Conservation (phyloP, 2,888 invertebrate genomes). For the Drosophila quinaria region DNA sequence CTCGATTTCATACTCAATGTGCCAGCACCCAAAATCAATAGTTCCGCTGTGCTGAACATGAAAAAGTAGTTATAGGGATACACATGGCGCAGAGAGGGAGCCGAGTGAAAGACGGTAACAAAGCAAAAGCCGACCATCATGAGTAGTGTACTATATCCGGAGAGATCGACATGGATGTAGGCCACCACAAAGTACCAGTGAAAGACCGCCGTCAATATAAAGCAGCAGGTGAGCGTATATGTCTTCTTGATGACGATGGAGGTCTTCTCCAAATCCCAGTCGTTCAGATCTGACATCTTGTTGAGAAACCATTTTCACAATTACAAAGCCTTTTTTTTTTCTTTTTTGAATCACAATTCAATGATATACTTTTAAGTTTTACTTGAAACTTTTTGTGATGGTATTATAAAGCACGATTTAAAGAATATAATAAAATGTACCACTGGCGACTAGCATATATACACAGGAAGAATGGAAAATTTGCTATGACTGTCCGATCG, state of each 20-base stretch:
- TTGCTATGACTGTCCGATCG: too few relatives aligned
- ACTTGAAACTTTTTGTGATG: neutral
- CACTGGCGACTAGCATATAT: too few relatives aligned
- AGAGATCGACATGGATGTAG: constrained; percentile 9
- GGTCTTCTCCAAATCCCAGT: neutral
- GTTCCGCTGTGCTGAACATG: constrained; percentile 19
- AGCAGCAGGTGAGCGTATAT: constrained; percentile 20
- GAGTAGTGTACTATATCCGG: neutral
- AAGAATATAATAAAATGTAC: too few relatives aligned
- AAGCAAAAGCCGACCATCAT: constrained; percentile 12
- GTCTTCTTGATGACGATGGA: constrained; percentile 18
- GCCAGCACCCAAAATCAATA: constrained; percentile 23
- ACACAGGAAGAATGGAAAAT: too few relatives aligned
- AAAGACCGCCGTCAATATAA: constrained; percentile 20
- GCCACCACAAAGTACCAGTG: constrained; percentile 31
- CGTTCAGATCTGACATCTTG: neutral
- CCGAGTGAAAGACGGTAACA: constrained; percentile 17
- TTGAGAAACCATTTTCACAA: neutral
- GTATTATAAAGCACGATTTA: too few relatives aligned
- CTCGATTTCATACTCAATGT: constrained; percentile 3
- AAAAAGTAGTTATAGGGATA: constrained; percentile 35
- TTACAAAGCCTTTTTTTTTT: neutral
- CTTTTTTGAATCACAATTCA: constrained; percentile 9
- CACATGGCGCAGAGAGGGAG: constrained; percentile 7
- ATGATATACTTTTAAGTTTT: neutral